phyloP scores from a whole-genome alignment of 2,113 vertebrate genomes.

The Atractosteus spatula region DNA sequence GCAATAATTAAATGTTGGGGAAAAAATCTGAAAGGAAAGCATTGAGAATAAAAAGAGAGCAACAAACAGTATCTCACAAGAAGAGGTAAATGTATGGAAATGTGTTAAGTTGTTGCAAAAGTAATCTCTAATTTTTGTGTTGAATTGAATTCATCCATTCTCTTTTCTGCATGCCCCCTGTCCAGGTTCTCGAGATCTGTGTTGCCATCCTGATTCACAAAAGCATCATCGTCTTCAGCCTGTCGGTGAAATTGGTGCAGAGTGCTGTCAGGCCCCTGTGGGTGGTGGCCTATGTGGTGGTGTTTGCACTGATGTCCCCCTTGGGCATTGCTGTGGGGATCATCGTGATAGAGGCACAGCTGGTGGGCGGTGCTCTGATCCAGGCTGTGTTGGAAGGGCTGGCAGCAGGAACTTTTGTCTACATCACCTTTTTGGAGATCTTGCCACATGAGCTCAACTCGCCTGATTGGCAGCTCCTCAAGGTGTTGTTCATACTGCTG shows the following conservation, averaged over 20 bases:
- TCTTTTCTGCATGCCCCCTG: neutral
- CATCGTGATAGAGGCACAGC: constrained; percentile 60
- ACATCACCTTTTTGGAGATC: constrained; percentile 89
- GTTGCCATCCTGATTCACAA: constrained; percentile 84
- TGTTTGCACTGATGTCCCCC: constrained; percentile 80
- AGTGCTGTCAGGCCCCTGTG: constrained; percentile 55
- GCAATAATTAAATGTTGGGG: no score
- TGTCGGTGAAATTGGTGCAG: constrained; percentile 77
- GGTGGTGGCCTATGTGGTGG: constrained; percentile 68
- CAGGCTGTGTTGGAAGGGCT: constrained; percentile 79
- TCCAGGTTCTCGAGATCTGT: constrained; percentile 76
- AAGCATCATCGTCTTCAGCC: constrained; percentile 81
- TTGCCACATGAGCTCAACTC: constrained; percentile 79
- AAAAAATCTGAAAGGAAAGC: no score
- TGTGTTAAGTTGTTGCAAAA: no score
- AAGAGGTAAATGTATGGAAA: no score
- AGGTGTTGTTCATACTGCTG: constrained; percentile 74
- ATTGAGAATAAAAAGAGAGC: no score
- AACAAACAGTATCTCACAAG: no score
- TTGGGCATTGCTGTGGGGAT: constrained; percentile 75
- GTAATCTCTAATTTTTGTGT: neutral
- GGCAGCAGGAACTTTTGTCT: constrained; percentile 81
- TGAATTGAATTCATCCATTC: neutral
- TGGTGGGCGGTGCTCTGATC: constrained; percentile 54
- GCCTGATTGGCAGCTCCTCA: constrained; percentile 69